phyloP scores from a whole-genome alignment of 2,888 invertebrate genomes.

The Drosophila peninsularis region DNA sequence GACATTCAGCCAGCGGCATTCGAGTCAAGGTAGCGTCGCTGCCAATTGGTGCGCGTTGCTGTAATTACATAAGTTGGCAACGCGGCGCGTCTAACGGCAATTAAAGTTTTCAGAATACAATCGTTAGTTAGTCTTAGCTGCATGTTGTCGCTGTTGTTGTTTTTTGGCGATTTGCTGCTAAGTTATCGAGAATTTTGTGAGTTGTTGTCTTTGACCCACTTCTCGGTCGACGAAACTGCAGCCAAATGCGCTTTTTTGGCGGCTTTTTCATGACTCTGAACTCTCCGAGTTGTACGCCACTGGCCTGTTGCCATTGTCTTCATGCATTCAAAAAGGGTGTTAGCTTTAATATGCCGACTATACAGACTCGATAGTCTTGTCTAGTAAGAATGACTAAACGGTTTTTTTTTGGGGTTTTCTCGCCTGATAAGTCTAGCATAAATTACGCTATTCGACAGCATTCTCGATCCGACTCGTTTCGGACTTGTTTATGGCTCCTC shows the following conservation, averaged over 20 bases:
- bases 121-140: slow-evolving; percentile 35
- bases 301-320: not conserved
- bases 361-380: not conserved
- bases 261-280: slow-evolving; percentile 25
- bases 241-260: slow-evolving; percentile 27
- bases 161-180: slow-evolving; percentile 23
- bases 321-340: slow-evolving; percentile 1
- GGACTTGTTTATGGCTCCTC: not conserved
- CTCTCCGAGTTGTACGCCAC: slow-evolving; percentile 8
- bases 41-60: slow-evolving; percentile 29
- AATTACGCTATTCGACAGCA: slow-evolving; percentile 25
- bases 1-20: slow-evolving; percentile 62
- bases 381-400: slow-evolving; percentile 37
- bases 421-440: slow-evolving; percentile 1
- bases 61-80: slow-evolving; percentile 37
- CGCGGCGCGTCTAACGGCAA: slow-evolving; percentile 65
- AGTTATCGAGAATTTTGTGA: slow-evolving; percentile 63
- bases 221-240: slow-evolving; percentile 36
- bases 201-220: slow-evolving; percentile 78
- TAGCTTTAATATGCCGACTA: slow-evolving; percentile 18
- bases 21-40: slow-evolving; percentile 60
- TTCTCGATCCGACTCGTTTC: slow-evolving; percentile 23
- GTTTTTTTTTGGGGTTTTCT: slow-evolving; percentile 15
- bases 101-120: slow-evolving; percentile 45
- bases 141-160: slow-evolving; percentile 7